These are phyloP conservation scores for Mizuhopecten yessoensis DNA, from an alignment of 1,140 invertebrate genomes.

Conservation along the genomic window DNA sequence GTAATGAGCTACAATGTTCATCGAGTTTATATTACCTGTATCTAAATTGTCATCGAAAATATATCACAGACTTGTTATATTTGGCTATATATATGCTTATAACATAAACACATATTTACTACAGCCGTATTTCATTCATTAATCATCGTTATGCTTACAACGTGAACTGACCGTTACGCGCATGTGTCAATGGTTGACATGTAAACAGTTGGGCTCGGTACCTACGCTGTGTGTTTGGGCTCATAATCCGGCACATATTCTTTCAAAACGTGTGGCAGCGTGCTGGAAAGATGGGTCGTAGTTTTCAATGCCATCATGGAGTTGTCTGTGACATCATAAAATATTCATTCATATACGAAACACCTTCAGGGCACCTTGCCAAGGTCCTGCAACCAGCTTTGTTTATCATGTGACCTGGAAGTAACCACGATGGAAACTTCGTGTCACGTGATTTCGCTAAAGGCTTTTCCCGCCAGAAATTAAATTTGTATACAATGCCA, in stretches of 20 bases:
- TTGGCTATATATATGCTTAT: background rate
- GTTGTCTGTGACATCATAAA: constrained; percentile 15
- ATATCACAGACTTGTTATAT: background rate
- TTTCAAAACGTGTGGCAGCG: constrained; percentile 11
- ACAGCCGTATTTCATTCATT: background rate
- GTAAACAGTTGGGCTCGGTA: background rate
- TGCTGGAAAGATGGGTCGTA: background rate
- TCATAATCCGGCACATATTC: constrained; percentile 3
- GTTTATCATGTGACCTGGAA: constrained; percentile 38
- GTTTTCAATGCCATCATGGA: constrained; percentile 32
- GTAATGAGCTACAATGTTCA: background rate
- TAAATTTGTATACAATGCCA: background rate
- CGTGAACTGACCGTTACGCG: background rate
- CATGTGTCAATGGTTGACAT: constrained; percentile 38
- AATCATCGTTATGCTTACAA: background rate
- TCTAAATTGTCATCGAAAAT: background rate
- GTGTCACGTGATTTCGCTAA: constrained; percentile 8
- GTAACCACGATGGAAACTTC: constrained; percentile 19
- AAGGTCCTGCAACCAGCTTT: constrained; percentile 11
- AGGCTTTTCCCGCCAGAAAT: background rate
- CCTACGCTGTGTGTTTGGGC: background rate
- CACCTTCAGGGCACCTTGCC: constrained; percentile 22
- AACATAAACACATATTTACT: background rate
- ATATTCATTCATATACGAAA: background rate
- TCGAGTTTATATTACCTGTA: background rate